Evolutionary conservation across 2,888 invertebrate genomes (phyloP).

Genomic region (Chrysolina americana): DNA sequence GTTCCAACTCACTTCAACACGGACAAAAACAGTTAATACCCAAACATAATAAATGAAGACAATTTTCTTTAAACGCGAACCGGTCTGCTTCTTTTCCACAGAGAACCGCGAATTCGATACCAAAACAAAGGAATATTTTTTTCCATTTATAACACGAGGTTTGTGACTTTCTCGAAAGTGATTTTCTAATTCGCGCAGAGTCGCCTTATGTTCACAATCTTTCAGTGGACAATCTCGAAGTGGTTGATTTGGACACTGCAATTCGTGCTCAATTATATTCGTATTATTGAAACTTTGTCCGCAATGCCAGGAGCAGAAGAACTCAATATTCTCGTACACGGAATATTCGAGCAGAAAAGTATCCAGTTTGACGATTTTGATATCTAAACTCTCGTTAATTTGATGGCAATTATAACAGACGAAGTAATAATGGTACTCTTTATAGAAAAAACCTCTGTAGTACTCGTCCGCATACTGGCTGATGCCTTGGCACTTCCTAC

Average conservation of each 20-base stretch:
- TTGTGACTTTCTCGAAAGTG: neutral
- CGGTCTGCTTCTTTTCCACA: neutral
- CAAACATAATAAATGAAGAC: neutral
- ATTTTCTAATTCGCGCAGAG: neutral
- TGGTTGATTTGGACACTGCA: neutral
- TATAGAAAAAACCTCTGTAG: conserved; percentile 22
- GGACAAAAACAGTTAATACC: neutral
- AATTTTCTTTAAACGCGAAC: neutral
- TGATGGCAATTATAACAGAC: conserved; percentile 28
- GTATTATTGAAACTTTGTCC: conserved; percentile 9
- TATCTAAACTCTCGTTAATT: conserved; percentile 7
- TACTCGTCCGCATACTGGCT: conserved; percentile 23
- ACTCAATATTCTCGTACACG: neutral
- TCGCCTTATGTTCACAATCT: neutral
- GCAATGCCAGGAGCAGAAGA: conserved; percentile 29
- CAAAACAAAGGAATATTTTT: neutral
- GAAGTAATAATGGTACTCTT: neutral
- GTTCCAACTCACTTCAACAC: conserved; percentile 2
- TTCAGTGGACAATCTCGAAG: neutral
- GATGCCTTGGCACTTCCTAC: conserved; percentile 26
- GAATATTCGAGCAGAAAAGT: neutral
- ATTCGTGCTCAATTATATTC: neutral
- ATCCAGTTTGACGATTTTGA: neutral
- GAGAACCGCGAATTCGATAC: neutral
- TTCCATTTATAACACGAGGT: neutral